Evolutionary conservation across 2,113 vertebrate genomes (phyloP).

Genomic region (Albula glossodonta): DNA sequence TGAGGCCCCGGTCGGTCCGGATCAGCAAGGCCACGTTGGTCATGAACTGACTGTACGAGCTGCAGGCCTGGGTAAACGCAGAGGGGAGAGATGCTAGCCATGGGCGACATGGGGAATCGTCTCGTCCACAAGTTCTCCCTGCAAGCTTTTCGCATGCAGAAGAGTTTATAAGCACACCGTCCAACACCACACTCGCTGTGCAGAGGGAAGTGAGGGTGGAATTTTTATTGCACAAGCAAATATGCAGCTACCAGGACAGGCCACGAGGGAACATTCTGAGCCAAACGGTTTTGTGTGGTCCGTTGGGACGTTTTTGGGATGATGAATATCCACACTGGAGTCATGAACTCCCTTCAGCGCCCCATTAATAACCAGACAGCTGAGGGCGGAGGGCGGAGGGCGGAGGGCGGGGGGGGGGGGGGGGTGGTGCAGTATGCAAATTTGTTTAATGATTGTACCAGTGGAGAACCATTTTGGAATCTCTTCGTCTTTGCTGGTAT

Average conservation of each 20-base stretch:
- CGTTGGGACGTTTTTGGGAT: background rate
- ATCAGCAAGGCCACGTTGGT: constrained; percentile 84
- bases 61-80: constrained; percentile 74
- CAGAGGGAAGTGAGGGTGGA: background rate
- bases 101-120: background rate
- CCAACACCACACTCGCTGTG: background rate
- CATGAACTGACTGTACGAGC: constrained; percentile 88
- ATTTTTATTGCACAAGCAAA: background rate
- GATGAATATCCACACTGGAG: background rate
- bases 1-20: constrained; percentile 73
- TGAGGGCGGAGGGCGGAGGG: background rate
- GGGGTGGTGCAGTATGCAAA: background rate
- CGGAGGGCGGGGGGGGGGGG: background rate
- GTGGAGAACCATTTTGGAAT: constrained; percentile 22
- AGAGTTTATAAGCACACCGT: background rate
- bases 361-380: constrained; percentile 5
- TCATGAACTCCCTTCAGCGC: background rate
- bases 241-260: background rate
- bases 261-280: background rate
- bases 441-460: background rate
- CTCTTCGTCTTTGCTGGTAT: constrained; percentile 32
- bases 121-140: background rate
- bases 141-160: background rate
- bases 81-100: background rate
- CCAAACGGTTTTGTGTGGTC: background rate